A percentile compares a stretch with the other conserved stretches of the same genome.
Evolutionary conservation across 2,113 vertebrate species (phyloP).

Genomic region (Emydocephalus ijimae): DNA sequence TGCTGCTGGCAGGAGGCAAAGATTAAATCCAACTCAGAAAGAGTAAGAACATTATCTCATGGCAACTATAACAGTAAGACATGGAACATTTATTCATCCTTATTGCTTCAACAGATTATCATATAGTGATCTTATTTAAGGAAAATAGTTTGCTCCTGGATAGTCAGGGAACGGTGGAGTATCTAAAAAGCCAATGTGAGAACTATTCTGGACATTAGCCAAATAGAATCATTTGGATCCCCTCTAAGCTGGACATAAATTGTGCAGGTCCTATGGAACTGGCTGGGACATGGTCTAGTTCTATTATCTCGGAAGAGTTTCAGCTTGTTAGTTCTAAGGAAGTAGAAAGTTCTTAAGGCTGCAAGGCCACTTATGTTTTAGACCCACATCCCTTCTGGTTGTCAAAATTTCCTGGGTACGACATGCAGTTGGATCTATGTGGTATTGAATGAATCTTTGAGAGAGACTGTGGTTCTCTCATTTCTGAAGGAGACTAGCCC

Average conservation of each 20-base stretch:
- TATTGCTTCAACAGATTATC: not conserved
- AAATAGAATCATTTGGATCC: not conserved
- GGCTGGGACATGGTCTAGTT: not conserved
- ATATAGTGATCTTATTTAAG: not conserved
- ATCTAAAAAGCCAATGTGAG: not conserved
- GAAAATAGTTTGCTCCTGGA: not conserved
- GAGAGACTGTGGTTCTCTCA: not conserved
- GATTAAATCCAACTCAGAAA: not conserved
- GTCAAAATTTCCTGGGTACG: not conserved
- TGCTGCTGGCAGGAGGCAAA: not conserved
- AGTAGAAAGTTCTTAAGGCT: not conserved
- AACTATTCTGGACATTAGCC: not conserved
- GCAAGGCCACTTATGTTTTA: not conserved
- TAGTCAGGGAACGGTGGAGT: not conserved
- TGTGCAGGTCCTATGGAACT: not conserved
- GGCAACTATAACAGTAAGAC: not conserved
- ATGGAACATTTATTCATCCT: not conserved
- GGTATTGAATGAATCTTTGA: not conserved
- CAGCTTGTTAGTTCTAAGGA: not conserved
- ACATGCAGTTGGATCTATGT: not conserved
- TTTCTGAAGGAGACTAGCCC: not conserved
- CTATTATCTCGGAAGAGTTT: not conserved
- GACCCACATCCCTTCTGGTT: not conserved
- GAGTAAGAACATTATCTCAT: not conserved
- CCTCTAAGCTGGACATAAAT: not conserved